Evolutionary conservation across 1,140 invertebrate genomes (phyloP), one percentile per base, ranked within the genome.

Genomic region (Bombus superbus): DNA sequence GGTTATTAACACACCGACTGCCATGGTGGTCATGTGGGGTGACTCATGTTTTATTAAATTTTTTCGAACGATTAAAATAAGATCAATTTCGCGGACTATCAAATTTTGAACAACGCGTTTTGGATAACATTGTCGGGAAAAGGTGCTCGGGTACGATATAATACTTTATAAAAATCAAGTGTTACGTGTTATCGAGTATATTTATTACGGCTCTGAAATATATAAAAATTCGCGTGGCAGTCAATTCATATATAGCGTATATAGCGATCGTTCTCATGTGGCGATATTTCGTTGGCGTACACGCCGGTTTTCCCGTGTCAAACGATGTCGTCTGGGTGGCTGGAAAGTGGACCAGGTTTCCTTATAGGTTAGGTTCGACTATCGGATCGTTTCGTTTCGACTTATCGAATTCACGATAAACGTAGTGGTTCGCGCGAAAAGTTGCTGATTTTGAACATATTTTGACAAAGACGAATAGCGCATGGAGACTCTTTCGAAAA

Each of bases 281-380:
- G 11, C 57, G 59, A 62, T 28, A n/a, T 62, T 62, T 42, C 38
- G 10, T 42, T 62, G 11, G 6, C 15, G 64, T 47, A 6, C 47
- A 68, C 35, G 62, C 44, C 44, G 62, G 38, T 80, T 62, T 72
- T 79, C 66, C 79, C 32, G 77, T 80, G 76, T 85, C 76, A 85
- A 85, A 85, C 18, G 40, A 57, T 80, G 42, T 53, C 66, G 62
- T 64, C 47, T 59, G n/a, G 13, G 22, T 40, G 11, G 40, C 32
- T 79, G 3, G n/a, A 40, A 38, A 57, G 22, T 32, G 4, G 32
- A 35, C 13, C 57, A 72, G 28, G 32, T 71, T 73, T 40, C 42
- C 66, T 69, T 80, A 32, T 28, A 85, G 83, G 83, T 79, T 84
- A 84, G 76, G 83, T 84, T 44, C 53, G 32, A 1, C 25, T 75